Percentiles rank a stretch among this genome's conserved stretches.
These are phyloP conservation scores for Seriola aureovittata DNA, from an alignment of 2,113 vertebrate species.

Conservation along the genomic window DNA sequence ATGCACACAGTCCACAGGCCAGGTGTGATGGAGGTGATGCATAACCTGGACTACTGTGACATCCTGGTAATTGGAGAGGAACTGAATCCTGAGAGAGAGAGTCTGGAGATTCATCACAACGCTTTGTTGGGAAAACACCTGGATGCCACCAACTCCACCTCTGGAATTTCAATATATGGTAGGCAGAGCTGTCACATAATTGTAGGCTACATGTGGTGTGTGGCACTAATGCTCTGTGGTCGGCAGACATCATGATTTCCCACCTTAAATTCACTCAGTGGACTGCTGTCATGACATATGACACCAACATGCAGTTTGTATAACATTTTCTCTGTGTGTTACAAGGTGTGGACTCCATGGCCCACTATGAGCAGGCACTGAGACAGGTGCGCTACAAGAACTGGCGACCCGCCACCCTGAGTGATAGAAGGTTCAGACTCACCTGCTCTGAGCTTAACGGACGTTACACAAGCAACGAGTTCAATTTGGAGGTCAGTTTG, in stretches of 20 bases:
- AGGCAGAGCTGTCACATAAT: background rate
- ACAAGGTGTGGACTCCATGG: conserved; percentile 95
- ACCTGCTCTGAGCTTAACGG: conserved; percentile 97
- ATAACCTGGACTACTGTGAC: conserved; percentile 98
- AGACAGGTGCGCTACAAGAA: conserved; percentile 91
- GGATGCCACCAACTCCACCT: conserved; percentile 95
- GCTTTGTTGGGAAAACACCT: conserved; percentile 92
- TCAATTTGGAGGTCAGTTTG: conserved; percentile 89
- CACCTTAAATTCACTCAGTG: background rate
- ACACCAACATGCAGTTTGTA: background rate
- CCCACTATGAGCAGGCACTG: conserved; percentile 92
- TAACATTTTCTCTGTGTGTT: conserved; percentile 5
- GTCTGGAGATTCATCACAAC: conserved; percentile 88
- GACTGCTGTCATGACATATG: conserved; percentile 8
- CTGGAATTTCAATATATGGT: conserved; percentile 98
- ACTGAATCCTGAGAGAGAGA: conserved; percentile 89
- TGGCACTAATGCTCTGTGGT: background rate
- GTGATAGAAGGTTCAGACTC: conserved; percentile 89
- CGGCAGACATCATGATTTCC: background rate
- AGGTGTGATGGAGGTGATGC: conserved; percentile 90
- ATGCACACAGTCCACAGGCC: conserved; percentile 82
- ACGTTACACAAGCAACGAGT: conserved; percentile 95
- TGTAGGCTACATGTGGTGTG: background rate
- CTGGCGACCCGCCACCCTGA: conserved; percentile 84
- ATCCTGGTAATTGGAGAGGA: conserved; percentile 93